These are phyloP conservation scores for Pionites leucogaster DNA, from an alignment of 2,113 vertebrate genomes.

Conservation along the genomic window DNA sequence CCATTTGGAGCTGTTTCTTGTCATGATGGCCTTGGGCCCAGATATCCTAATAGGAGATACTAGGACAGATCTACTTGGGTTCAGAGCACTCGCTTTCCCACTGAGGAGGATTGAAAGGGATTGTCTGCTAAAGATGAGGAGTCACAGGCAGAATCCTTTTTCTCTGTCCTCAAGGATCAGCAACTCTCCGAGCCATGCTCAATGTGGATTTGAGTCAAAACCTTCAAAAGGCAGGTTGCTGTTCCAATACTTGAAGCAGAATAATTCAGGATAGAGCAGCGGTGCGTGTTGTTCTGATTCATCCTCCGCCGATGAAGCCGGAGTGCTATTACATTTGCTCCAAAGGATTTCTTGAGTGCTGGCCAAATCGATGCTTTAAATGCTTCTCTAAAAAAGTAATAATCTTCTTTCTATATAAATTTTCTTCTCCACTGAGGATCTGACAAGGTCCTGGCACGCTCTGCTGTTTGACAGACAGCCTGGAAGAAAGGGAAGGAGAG, in stretches of 20 bases:
- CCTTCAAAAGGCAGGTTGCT: neutral
- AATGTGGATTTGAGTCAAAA: neutral
- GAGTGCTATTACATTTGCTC: neutral
- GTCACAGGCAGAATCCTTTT: neutral
- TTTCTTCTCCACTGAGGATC: neutral
- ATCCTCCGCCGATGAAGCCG: neutral
- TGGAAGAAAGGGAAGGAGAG: neutral
- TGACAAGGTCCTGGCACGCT: neutral
- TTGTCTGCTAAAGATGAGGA: neutral
- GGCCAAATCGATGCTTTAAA: constrained; percentile 21
- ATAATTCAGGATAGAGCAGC: neutral
- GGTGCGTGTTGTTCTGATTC: neutral
- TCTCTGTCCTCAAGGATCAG: neutral
- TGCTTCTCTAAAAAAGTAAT: neutral
- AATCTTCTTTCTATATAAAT: neutral
- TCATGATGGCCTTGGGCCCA: neutral
- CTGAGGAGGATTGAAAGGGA: neutral
- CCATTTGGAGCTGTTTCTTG: neutral
- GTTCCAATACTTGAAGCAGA: neutral
- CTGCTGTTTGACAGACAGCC: neutral
- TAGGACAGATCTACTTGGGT: neutral
- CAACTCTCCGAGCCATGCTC: neutral
- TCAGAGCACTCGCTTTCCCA: neutral
- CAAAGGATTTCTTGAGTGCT: neutral
- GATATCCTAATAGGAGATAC: neutral